Evolutionary conservation across 2,888 invertebrate species (phyloP).

Genomic region (Nymphalis urticae): DNA sequence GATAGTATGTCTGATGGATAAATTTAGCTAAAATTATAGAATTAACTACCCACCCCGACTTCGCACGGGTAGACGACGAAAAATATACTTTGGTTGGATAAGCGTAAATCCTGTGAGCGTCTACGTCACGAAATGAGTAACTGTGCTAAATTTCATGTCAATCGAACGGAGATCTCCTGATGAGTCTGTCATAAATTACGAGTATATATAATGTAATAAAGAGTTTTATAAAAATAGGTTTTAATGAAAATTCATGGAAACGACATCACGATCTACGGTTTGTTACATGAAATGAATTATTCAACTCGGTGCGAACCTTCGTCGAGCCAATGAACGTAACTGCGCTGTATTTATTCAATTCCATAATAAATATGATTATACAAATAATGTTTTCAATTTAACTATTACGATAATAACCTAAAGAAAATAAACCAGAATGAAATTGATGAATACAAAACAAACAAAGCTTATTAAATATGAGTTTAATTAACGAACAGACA

Average conservation of each 20-base stretch:
- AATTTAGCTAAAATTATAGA: no score
- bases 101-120: no score
- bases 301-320: constrained; percentile 1
- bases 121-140: no score
- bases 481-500: constrained; percentile 35
- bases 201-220: not conserved
- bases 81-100: no score
- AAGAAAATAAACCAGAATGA: constrained; percentile 17
- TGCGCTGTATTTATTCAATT: constrained; percentile 18
- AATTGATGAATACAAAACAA: constrained; percentile 33
- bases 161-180: no score
- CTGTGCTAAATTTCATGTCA: no score
- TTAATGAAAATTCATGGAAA: constrained; percentile 7
- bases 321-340: constrained; percentile 4
- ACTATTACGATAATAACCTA: constrained; percentile 25
- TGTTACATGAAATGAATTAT: constrained; percentile 12
- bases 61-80: no score
- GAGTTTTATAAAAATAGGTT: constrained; percentile 1
- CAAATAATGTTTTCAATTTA: constrained; percentile 18
- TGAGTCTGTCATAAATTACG: not conserved
- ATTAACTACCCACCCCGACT: no score
- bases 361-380: constrained; percentile 10
- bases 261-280: constrained; percentile 12
- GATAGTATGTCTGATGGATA: no score
- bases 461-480: constrained; percentile 33